phyloP scores from a whole-genome alignment of 2,888 invertebrate species.

The Zhuqinia jingwanae region DNA sequence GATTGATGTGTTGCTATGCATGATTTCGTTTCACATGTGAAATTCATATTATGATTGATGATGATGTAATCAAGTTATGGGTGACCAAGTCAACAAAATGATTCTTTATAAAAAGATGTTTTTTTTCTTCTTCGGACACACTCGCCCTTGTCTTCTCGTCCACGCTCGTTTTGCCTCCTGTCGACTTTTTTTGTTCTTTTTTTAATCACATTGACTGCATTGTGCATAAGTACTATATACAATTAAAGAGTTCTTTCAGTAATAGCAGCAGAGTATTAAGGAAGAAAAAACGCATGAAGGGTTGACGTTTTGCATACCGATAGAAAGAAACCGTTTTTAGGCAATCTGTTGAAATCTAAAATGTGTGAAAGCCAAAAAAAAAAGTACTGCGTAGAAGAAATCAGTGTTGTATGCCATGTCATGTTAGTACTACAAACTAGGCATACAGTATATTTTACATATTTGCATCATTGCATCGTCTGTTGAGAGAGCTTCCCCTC shows the following conservation, averaged over 20 bases:
- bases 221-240: background rate
- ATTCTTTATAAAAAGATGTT: too few species aligned
- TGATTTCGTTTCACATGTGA: too few species aligned
- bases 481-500: background rate
- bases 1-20: too few species aligned
- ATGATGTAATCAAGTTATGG: too few species aligned
- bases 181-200: slow-evolving; percentile 9
- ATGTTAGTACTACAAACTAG: too few species aligned
- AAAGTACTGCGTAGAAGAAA: slow-evolving; percentile 20
- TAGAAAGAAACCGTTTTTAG: too few species aligned
- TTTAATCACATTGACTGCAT: background rate
- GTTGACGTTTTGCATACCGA: background rate
- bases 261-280: background rate
- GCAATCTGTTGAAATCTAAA: too few species aligned
- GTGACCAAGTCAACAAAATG: too few species aligned
- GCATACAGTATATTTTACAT: too few species aligned
- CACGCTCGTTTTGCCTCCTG: slow-evolving; percentile 45
- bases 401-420: background rate
- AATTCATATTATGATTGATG: too few species aligned
- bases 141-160: slow-evolving; percentile 9
- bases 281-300: background rate
- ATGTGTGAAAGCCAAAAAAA: too few species aligned
- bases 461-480: too few species aligned
- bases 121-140: slow-evolving; percentile 20
- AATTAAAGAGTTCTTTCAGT: background rate